A percentile compares a stretch with the other conserved stretches of the same genome.
These are phyloP conservation scores for Agelas oroides DNA, from an alignment of 37 sponge, comb jelly and placozoan species.

Conservation along the genomic window DNA sequence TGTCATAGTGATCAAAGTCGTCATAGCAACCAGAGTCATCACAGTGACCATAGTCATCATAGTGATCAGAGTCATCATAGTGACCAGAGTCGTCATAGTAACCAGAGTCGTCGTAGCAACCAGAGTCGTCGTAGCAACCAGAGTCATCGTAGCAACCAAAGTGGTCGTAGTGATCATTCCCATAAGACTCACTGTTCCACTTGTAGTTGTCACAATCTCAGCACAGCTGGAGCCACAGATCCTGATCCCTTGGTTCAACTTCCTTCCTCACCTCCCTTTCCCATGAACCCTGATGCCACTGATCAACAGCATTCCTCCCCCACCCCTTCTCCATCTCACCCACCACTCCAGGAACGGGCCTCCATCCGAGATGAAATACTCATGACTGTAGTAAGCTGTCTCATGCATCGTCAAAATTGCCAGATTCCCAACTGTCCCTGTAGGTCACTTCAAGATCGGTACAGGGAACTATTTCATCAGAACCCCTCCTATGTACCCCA, in stretches of 20 bases:
- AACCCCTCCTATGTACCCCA: too few relatives aligned
- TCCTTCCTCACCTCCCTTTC: not conserved
- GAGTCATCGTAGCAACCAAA: not conserved
- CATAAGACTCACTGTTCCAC: too few relatives aligned
- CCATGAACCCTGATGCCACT: not conserved
- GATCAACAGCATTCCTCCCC: not conserved
- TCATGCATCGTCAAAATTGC: slow-evolving; percentile 38
- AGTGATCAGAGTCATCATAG: not conserved
- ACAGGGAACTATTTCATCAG: not conserved
- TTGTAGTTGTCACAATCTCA: too few relatives aligned
- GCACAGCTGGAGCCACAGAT: too few relatives aligned
- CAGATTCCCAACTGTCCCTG: slow-evolving; percentile 32
- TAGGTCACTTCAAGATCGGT: not conserved
- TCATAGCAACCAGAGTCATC: not conserved
- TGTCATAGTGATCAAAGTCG: not conserved
- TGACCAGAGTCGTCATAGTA: not conserved
- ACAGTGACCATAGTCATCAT: not conserved
- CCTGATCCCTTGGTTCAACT: not conserved
- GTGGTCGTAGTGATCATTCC: not conserved
- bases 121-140: not conserved
- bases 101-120: not conserved
- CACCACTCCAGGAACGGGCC: too few relatives aligned
- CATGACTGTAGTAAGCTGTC: not conserved
- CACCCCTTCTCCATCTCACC: not conserved
- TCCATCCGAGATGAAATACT: slow-evolving; percentile 10